Conservation (phyloP, 2,113 vertebrate genomes). For the Thalassarche chlororhynchos region DNA sequence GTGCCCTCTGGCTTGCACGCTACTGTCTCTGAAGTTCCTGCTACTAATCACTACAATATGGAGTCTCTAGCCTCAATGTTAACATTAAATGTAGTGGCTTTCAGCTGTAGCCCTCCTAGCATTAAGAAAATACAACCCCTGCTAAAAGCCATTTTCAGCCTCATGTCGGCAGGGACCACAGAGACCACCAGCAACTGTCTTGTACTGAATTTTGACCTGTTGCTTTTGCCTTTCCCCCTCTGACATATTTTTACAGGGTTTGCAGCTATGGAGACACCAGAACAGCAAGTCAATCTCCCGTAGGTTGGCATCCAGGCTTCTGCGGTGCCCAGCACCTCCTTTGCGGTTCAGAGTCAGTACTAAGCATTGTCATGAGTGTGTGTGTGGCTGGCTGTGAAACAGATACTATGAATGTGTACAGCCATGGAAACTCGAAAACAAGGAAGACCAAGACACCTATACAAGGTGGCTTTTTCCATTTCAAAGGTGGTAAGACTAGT, state of each 20-base stretch:
- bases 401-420: not conserved
- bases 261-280: not conserved
- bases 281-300: not conserved
- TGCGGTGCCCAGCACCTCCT: not conserved
- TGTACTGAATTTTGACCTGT: not conserved
- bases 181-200: constrained; percentile 4
- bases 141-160: constrained; percentile 21
- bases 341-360: not conserved
- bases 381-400: not conserved
- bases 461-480: not conserved
- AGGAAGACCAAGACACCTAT: not conserved
- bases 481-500: not conserved
- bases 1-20: constrained; percentile 21
- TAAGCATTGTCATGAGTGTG: not conserved
- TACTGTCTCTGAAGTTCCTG: constrained; percentile 42
- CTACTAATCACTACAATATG: constrained; percentile 53
- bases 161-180: not conserved
- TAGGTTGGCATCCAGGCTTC: not conserved
- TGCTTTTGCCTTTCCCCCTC: not conserved
- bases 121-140: constrained; percentile 12
- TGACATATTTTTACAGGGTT: not conserved
- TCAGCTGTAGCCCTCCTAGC: constrained; percentile 22
- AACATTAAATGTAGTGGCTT: constrained; percentile 40
- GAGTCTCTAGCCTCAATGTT: constrained; percentile 20
- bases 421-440: not conserved